A percentile compares a stretch with the other conserved stretches of the same genome.
Conservation (phyloP, 2,888 invertebrate species). For the Rhamphomyia laevipes region DNA sequence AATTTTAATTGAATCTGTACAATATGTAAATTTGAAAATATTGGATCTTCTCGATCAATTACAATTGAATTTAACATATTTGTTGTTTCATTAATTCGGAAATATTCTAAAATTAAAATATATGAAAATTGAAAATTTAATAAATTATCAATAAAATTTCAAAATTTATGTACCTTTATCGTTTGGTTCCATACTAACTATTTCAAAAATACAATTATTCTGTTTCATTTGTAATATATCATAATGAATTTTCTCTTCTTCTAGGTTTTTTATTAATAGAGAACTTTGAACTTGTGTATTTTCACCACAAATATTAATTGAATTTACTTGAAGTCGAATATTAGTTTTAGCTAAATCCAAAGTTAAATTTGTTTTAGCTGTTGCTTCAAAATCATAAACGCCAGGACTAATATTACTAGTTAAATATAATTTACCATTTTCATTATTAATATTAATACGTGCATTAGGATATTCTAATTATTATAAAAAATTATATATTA, state of each 20-base stretch:
- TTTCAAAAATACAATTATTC: conserved; percentile 18
- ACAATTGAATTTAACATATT: conserved; percentile 18
- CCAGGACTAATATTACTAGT: conserved; percentile 16
- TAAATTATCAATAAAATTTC: too few species aligned
- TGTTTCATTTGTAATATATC: conserved; percentile 16
- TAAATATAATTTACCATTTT: conserved; percentile 17
- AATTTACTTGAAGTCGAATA: conserved; percentile 15
- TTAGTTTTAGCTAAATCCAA: conserved; percentile 9
- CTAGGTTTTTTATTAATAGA: conserved; percentile 19
- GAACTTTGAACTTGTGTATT: conserved; percentile 16
- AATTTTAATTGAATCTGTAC: conserved; percentile 21
- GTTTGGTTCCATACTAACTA: conserved; percentile 17
- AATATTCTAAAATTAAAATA: conserved; percentile 17
- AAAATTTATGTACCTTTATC: conserved; percentile 18
- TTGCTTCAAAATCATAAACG: conserved; percentile 17
- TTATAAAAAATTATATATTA: background rate
- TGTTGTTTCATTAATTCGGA: conserved; percentile 17
- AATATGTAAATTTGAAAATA: conserved; percentile 17
- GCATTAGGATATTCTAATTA: conserved; percentile 13
- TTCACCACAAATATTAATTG: conserved; percentile 16
- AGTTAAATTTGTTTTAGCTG: conserved; percentile 15
- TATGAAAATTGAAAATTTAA: too few species aligned
- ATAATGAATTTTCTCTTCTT: conserved; percentile 18
- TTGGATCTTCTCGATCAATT: conserved; percentile 20
- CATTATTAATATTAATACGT: conserved; percentile 13